These are phyloP conservation scores for Somateria mollissima DNA, from an alignment of 2,797 vertebrate species.

Conservation along the genomic window DNA sequence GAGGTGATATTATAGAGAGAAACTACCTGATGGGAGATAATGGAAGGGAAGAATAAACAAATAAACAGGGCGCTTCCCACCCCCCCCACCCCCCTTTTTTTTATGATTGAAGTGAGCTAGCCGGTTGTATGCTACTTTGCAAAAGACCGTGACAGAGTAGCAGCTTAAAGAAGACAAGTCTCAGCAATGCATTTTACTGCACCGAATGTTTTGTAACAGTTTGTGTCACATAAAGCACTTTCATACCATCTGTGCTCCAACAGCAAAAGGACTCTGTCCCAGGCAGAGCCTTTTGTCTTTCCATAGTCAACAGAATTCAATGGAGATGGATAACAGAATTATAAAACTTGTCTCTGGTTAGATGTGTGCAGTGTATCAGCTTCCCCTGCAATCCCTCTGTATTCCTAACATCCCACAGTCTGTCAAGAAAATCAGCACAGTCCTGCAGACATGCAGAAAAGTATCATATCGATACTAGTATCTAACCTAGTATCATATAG, in stretches of 20 bases:
- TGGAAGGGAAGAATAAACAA: not conserved
- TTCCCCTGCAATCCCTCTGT: not conserved
- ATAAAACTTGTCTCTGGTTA: not conserved
- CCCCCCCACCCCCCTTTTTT: not conserved
- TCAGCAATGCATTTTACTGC: not conserved
- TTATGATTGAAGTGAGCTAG: not conserved
- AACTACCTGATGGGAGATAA: not conserved
- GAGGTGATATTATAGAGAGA: not conserved
- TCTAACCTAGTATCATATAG: too few species aligned
- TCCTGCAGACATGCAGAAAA: not conserved
- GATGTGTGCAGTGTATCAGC: not conserved
- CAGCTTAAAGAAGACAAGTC: slow-evolving; percentile 35
- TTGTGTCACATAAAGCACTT: not conserved
- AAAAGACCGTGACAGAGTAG: slow-evolving; percentile 5
- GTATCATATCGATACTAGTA: not conserved
- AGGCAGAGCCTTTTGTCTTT: slow-evolving; percentile 21
- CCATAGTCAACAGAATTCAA: not conserved
- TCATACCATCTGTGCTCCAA: not conserved
- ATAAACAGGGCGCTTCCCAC: not conserved
- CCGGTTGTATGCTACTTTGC: not conserved
- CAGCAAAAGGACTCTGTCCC: not conserved
- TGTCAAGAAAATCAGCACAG: not conserved
- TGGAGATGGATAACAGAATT: not conserved
- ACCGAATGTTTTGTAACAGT: not conserved
- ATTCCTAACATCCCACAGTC: not conserved